Conservation (phyloP, 1,140 invertebrate species). For the Drosophila subpulchrella region DNA sequence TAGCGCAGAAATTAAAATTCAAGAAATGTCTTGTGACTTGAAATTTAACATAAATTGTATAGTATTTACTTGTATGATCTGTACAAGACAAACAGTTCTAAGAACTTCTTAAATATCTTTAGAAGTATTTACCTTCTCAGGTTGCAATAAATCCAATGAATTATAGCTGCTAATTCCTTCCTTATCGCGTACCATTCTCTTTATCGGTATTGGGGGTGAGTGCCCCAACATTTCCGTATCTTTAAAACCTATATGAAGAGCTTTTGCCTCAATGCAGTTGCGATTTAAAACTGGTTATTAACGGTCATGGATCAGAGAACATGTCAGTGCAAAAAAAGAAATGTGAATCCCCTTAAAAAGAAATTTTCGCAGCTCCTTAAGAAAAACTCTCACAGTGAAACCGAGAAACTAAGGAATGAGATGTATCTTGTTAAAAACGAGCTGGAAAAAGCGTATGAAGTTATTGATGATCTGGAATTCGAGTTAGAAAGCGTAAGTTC, state of each 20-base stretch:
- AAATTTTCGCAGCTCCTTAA: background rate
- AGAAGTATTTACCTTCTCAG: too few species aligned
- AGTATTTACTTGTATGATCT: too few species aligned
- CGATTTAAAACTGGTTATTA: background rate
- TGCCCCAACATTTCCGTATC: background rate
- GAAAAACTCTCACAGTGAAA: background rate
- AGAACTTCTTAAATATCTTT: too few species aligned
- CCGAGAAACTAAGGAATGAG: background rate
- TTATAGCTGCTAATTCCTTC: background rate
- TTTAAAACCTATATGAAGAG: background rate
- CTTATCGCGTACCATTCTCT: background rate
- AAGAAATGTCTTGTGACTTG: too few species aligned
- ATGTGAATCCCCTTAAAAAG: background rate
- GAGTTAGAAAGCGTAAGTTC: background rate
- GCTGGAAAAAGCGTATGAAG: background rate
- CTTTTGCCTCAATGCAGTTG: background rate
- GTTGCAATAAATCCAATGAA: too few species aligned
- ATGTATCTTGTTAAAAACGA: background rate
- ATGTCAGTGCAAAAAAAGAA: background rate
- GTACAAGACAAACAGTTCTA: too few species aligned
- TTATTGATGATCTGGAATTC: constrained; percentile 2
- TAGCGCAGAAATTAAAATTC: too few species aligned
- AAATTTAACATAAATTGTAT: too few species aligned
- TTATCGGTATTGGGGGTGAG: constrained; percentile 1
- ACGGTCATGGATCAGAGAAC: background rate